phyloP scores from a whole-genome alignment of 2,888 invertebrate species.

The Ptychoptera contaminata region DNA sequence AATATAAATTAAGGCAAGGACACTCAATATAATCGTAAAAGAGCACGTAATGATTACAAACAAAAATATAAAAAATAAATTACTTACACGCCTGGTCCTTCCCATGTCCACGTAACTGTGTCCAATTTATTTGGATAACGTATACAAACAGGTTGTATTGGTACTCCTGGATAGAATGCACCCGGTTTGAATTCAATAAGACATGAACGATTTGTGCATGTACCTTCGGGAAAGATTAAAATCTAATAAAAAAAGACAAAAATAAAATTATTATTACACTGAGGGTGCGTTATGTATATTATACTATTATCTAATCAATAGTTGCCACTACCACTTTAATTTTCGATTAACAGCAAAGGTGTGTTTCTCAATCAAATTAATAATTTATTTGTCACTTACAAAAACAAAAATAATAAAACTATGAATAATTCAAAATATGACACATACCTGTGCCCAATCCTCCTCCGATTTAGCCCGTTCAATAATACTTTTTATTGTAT shows the following conservation, averaged over 20 bases:
- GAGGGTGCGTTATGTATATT: too few relatives aligned
- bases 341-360: not conserved
- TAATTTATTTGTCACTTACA: too few relatives aligned
- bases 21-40: too few relatives aligned
- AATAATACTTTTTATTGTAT: slow-evolving; percentile 79
- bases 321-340: slow-evolving; percentile 4
- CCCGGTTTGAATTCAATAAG: slow-evolving; percentile 82
- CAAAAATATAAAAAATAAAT: not conserved
- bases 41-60: slow-evolving; percentile 2
- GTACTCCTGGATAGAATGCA: slow-evolving; percentile 89
- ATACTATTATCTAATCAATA: too few relatives aligned
- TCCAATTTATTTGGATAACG: slow-evolving; percentile 80
- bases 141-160: slow-evolving; percentile 87
- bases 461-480: slow-evolving; percentile 66
- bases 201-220: slow-evolving; percentile 86
- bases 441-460: slow-evolving; percentile 72
- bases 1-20: not conserved
- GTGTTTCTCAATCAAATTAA: too few relatives aligned
- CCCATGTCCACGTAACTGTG: slow-evolving; percentile 89
- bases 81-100: slow-evolving; percentile 84
- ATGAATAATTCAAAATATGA: not conserved
- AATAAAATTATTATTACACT: not conserved
- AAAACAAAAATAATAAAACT: too few relatives aligned
- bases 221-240: slow-evolving; percentile 91
- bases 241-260: slow-evolving; percentile 36